phyloP scores from a whole-genome alignment of 2,113 vertebrate species.

The Notarius lentiginosus region DNA sequence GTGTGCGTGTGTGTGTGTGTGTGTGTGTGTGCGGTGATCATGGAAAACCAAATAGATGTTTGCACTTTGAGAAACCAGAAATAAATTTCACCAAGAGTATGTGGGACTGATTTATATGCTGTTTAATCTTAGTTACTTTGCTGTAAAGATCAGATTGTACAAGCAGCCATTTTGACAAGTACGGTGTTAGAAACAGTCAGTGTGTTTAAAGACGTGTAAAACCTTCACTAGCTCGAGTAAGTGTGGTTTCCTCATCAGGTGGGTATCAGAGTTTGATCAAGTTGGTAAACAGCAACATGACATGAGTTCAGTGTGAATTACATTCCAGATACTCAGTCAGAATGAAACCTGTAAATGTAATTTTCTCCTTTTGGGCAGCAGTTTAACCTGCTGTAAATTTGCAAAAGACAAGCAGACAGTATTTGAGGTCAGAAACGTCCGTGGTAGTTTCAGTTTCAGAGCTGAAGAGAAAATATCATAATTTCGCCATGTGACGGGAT shows the following conservation, averaged over 20 bases:
- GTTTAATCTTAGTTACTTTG: neutral
- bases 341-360: neutral
- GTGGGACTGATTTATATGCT: neutral
- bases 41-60: no score
- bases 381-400: neutral
- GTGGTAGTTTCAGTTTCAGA: constrained; percentile 5
- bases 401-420: neutral
- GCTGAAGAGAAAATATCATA: neutral
- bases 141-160: neutral
- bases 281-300: neutral
- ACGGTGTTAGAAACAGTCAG: neutral
- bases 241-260: neutral
- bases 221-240: neutral
- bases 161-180: neutral
- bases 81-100: neutral
- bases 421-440: neutral
- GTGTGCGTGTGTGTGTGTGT: no score
- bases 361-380: neutral
- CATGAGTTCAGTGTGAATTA: neutral
- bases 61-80: neutral
- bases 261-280: neutral
- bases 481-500: neutral
- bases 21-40: no score
- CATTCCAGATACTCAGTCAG: neutral
- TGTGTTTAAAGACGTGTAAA: neutral